Percentiles rank a stretch among this genome's conserved stretches.
These are phyloP conservation scores for Artibeus lituratus DNA, from an alignment of 2,797 vertebrate genomes.

Conservation along the genomic window DNA sequence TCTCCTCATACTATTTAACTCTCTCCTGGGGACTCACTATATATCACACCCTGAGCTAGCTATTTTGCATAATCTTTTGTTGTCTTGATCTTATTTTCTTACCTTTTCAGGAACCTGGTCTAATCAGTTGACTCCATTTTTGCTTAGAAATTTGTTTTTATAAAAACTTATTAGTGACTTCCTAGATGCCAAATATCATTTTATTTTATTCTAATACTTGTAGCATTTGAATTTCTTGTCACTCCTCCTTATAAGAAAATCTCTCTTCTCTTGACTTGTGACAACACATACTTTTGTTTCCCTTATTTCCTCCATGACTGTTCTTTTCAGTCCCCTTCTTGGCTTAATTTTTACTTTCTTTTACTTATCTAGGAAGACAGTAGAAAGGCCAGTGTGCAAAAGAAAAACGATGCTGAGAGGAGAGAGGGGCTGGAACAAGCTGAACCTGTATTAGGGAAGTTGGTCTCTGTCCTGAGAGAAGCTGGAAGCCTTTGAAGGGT, in stretches of 20 bases:
- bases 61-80: background rate
- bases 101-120: background rate
- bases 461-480: background rate
- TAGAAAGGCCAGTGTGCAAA: background rate
- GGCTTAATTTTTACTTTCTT: background rate
- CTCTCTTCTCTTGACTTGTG: background rate
- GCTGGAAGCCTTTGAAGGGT: background rate
- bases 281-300: background rate
- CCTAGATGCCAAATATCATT: background rate
- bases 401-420: background rate
- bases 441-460: background rate
- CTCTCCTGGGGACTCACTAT: background rate
- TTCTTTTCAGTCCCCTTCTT: background rate
- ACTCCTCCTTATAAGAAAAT: background rate
- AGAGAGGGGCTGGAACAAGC: background rate
- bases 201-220: background rate
- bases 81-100: background rate
- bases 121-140: slow-evolving; percentile 10
- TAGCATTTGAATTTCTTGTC: background rate
- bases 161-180: background rate
- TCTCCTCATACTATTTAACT: background rate
- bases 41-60: background rate
- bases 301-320: background rate
- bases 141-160: background rate
- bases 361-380: background rate